These are phyloP conservation scores for Rhadinocentrus ornatus DNA, from an alignment of 2,797 vertebrate species.

Conservation along the genomic window DNA sequence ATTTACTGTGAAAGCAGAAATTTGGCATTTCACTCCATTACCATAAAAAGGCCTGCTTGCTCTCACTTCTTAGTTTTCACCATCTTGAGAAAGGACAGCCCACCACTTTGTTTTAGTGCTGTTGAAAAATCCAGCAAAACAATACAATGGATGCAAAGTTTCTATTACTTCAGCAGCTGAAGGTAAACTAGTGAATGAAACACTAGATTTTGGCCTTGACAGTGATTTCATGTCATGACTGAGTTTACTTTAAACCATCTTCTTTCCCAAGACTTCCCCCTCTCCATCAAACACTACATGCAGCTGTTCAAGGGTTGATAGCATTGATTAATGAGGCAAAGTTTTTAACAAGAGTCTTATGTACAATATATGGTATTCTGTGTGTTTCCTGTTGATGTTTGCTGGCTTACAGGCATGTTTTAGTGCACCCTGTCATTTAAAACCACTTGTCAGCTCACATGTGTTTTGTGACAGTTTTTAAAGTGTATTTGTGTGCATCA, in stretches of 20 bases:
- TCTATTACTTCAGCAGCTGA: too few species aligned
- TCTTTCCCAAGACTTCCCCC: background rate
- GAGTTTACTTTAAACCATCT: background rate
- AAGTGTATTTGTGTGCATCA: conserved; percentile 10
- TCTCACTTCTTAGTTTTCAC: too few species aligned
- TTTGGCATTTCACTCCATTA: too few species aligned
- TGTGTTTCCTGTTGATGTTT: background rate
- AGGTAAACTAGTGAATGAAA: too few species aligned
- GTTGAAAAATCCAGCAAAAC: too few species aligned
- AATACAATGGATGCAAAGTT: too few species aligned
- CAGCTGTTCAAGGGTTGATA: background rate
- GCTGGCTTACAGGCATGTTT: background rate
- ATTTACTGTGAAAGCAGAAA: too few species aligned
- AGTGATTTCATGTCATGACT: background rate
- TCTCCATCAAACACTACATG: background rate
- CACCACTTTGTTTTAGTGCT: too few species aligned
- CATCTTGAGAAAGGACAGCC: too few species aligned
- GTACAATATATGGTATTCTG: too few species aligned
- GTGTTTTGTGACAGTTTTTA: conserved; percentile 17
- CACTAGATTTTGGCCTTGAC: background rate
- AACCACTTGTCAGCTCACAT: conserved; percentile 7
- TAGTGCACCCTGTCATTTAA: background rate
- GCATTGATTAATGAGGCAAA: background rate
- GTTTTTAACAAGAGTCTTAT: background rate
- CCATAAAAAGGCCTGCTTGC: too few species aligned